A percentile compares a stretch with the other conserved stretches of the same genome.
Evolutionary conservation across 2,113 vertebrate genomes (phyloP).

Genomic region (Romanogobio albipinnatus): DNA sequence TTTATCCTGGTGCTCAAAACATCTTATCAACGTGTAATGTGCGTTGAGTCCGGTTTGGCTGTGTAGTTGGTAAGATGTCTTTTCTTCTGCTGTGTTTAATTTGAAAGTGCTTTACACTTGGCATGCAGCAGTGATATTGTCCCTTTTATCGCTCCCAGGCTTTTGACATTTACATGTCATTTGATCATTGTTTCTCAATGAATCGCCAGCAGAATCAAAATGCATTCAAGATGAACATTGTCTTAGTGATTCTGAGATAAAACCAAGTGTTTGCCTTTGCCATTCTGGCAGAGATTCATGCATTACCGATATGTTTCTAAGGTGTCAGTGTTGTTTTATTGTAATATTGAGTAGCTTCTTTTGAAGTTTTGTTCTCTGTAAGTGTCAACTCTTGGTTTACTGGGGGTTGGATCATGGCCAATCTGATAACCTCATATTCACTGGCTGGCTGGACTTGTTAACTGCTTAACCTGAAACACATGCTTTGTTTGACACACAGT

Average conservation of each 20-base stretch:
- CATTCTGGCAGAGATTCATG: slow-evolving; percentile 2
- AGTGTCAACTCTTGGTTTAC: slow-evolving; percentile 32
- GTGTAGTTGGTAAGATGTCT: not conserved
- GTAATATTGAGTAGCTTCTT: not conserved
- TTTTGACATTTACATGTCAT: slow-evolving; percentile 2
- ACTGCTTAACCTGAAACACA: slow-evolving; percentile 62
- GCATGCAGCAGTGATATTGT: not conserved
- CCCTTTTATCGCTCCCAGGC: slow-evolving; percentile 16
- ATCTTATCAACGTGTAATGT: slow-evolving; percentile 3
- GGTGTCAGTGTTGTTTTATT: not conserved
- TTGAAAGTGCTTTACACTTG: not conserved
- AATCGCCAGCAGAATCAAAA: slow-evolving; percentile 3
- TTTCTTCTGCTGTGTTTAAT: not conserved
- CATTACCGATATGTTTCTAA: not conserved
- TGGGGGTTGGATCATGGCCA: slow-evolving; percentile 17
- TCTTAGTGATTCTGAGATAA: slow-evolving; percentile 1
- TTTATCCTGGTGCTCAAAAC: slow-evolving; percentile 4
- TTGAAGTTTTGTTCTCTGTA: not conserved
- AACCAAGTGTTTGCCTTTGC: not conserved
- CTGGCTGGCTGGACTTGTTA: slow-evolving; percentile 27
- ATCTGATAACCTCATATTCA: slow-evolving; percentile 45
- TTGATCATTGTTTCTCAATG: slow-evolving; percentile 3
- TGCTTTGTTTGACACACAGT: slow-evolving; percentile 42
- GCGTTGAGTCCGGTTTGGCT: not conserved
- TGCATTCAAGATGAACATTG: slow-evolving; percentile 39